Base-by-base conservation (phyloP, 2,888 invertebrate species). In the Omphaloscelis lunosa region DNA sequence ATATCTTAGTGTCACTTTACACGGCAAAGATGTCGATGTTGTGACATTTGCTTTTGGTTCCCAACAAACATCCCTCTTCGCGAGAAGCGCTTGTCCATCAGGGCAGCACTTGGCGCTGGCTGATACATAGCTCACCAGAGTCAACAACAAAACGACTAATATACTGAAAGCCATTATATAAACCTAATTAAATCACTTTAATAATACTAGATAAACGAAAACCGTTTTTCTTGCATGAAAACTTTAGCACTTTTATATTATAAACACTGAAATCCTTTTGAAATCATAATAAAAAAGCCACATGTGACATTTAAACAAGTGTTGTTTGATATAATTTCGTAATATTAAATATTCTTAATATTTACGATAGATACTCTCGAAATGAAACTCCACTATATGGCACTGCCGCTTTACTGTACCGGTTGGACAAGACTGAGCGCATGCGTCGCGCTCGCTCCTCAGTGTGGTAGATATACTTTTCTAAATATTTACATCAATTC, bases 31-130 rank as follows among this genome's bases (percentile, higher is more conserved):
- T 7, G 86, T 72, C 0, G 82, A 59, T 0, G 69, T 62, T 0
- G 91, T 92, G 0, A 67, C 34, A 48, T 93, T 92, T 0, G 79
- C 39, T n/a, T 62, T 76, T 0, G 89, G 90, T 3, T 92, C 85
- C 91, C 92, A 93, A 68, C 94, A 94, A 0, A 77, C 73, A 6
- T 86, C 84, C 20, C 34, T 81, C 53, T 61, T 88, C 29, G 41
- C 63, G 3, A 90, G 73, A 9, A 91, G 11, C 1, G 80, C 88
- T 58, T 88, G 79, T 3, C 85, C 86, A 0, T 77, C 61, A 0
- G 88, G 83, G 63, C 93, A 93, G 70, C 93, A 93, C 1, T 75
- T 63, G 5, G 53, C 72, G 17, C 65, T 74, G 20, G 75, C 77
- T n/a, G 65, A 65, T 41, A 80, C 83, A 74, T 62, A 72, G 11